Conservation (phyloP, 2,113 vertebrate species). For the Candoia aspera region DNA sequence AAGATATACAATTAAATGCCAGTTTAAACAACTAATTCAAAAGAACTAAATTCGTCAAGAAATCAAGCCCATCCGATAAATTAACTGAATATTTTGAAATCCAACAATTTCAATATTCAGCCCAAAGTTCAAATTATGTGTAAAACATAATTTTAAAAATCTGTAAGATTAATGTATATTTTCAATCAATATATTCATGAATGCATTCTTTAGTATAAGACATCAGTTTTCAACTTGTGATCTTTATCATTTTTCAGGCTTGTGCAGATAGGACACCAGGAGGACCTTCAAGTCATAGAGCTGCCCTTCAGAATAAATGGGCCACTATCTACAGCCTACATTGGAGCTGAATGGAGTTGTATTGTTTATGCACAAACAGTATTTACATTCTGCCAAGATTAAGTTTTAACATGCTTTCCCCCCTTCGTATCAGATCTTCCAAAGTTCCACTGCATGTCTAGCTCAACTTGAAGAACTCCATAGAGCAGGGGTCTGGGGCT, state of each 20-base stretch:
- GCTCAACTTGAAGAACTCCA: neutral
- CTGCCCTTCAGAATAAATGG: neutral
- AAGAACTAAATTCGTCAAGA: neutral
- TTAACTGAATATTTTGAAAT: neutral
- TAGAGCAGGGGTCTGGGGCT: neutral
- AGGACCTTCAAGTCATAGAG: neutral
- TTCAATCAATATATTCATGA: neutral
- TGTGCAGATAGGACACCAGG: neutral
- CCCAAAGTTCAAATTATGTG: neutral
- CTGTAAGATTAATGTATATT: neutral
- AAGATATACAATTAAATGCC: neutral
- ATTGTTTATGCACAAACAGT: neutral
- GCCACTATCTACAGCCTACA: neutral
- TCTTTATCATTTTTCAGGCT: neutral
- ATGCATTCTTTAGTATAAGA: neutral
- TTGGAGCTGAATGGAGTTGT: neutral
- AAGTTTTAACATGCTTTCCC: neutral
- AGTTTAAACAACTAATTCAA: neutral
- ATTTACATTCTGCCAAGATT: neutral
- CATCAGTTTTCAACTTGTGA: neutral
- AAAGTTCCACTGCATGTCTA: neutral
- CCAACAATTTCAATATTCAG: neutral
- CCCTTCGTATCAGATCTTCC: neutral
- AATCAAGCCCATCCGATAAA: neutral
- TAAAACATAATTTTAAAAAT: neutral